These are phyloP conservation scores for Scartelaos histophorus DNA, from an alignment of 2,113 vertebrate genomes.

Conservation along the genomic window DNA sequence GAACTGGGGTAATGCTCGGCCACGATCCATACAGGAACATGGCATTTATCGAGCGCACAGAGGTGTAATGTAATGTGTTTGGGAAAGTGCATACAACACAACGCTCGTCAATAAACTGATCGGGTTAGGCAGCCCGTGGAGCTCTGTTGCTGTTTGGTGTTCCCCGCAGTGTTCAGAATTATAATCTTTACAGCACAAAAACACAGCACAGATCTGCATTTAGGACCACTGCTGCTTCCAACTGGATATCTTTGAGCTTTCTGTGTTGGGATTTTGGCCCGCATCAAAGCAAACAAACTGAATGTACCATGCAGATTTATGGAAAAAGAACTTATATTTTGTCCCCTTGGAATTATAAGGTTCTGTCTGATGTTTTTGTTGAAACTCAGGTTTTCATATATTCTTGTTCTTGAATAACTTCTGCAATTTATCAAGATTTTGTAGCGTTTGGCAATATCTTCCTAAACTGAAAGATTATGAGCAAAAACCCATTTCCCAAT, in stretches of 20 bases:
- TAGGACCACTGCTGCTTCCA: neutral
- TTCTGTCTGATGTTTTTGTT: too few species aligned
- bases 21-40: slow-evolving; percentile 24
- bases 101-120: slow-evolving; percentile 1
- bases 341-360: too few species aligned
- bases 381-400: too few species aligned
- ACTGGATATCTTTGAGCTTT: slow-evolving; percentile 1
- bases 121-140: neutral
- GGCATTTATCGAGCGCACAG: slow-evolving; percentile 29
- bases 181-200: slow-evolving; percentile 4
- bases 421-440: too few species aligned
- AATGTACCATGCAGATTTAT: neutral
- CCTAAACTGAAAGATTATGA: too few species aligned
- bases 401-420: too few species aligned
- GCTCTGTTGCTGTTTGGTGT: slow-evolving; percentile 5
- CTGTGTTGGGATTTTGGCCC: neutral
- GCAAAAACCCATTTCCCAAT: too few species aligned
- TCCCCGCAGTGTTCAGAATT: neutral
- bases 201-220: neutral
- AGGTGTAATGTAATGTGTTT: slow-evolving; percentile 8
- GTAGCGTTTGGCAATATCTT: too few species aligned
- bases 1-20: slow-evolving; percentile 64
- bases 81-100: neutral
- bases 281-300: neutral
- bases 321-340: neutral